Evolutionary conservation across 2,797 vertebrate species (phyloP).

Genomic region (Thaleichthys pacificus): DNA sequence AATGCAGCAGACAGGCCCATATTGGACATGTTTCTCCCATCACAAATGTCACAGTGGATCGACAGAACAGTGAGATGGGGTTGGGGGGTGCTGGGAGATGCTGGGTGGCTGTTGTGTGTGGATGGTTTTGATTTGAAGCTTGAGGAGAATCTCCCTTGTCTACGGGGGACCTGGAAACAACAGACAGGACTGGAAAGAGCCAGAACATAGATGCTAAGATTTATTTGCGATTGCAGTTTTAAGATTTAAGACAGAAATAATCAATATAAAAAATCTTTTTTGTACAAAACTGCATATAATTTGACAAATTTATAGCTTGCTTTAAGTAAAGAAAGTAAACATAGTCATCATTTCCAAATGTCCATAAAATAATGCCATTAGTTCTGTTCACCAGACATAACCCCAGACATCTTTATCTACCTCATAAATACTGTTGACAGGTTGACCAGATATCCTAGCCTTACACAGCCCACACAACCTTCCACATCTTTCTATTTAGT

Average conservation of each 20-base stretch:
- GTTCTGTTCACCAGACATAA: neutral
- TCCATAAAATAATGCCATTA: neutral
- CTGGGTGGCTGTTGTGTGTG: constrained; percentile 21
- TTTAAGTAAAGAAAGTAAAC: neutral
- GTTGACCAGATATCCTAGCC: no score
- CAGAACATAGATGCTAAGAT: neutral
- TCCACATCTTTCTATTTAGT: no score
- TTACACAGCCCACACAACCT: no score
- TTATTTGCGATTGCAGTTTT: neutral
- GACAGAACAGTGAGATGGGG: constrained; percentile 55
- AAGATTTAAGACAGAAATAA: no score
- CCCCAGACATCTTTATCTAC: no score
- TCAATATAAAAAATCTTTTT: no score
- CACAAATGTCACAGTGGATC: constrained; percentile 73
- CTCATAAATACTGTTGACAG: no score
- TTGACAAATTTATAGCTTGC: neutral
- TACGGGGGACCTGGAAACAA: constrained; percentile 29
- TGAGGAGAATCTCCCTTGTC: constrained; percentile 21
- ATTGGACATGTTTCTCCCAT: constrained; percentile 71
- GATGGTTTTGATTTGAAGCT: constrained; percentile 62
- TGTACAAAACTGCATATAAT: no score
- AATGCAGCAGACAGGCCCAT: constrained; percentile 64
- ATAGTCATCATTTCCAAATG: neutral
- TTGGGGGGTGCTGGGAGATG: constrained; percentile 46
- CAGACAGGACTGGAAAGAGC: constrained; percentile 27